Conservation (phyloP, 1,140 invertebrate genomes). For the Apis laboriosa region DNA sequence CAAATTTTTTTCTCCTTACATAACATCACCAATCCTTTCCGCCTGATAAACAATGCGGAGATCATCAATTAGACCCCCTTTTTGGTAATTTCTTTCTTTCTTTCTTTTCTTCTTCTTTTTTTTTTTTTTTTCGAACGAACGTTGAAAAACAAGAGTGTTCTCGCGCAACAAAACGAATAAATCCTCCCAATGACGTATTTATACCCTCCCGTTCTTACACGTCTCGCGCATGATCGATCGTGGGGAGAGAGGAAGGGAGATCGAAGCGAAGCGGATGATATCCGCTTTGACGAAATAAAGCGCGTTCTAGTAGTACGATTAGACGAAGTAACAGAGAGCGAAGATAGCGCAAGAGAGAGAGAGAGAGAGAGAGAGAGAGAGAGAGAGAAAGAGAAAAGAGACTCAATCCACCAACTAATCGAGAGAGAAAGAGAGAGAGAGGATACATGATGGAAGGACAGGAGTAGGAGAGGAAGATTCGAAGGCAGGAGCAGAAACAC, state of each 20-base stretch:
- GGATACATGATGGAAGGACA: conserved; percentile 9
- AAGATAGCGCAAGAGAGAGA: conserved; percentile 7
- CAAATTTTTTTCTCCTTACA: too few relatives aligned
- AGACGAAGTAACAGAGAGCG: conserved; percentile 41
- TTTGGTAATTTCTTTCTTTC: too few relatives aligned
- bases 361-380: conserved; percentile 17
- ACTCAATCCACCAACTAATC: neutral
- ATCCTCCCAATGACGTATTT: neutral
- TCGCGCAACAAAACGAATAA: neutral
- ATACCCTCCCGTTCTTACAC: neutral
- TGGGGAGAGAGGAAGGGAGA: conserved; percentile 2
- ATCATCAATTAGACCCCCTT: too few relatives aligned
- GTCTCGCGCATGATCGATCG: conserved; percentile 52
- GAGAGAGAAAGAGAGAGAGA: neutral
- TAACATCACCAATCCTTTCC: too few relatives aligned
- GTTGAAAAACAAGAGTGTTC: neutral
- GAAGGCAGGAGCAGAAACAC: conserved; percentile 24
- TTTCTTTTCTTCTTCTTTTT: too few relatives aligned
- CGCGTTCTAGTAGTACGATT: conserved; percentile 45
- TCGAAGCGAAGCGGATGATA: conserved; percentile 39
- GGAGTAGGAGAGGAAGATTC: conserved; percentile 1
- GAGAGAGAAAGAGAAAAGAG: too few relatives aligned
- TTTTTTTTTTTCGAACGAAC: too few relatives aligned
- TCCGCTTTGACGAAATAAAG: conserved; percentile 57
- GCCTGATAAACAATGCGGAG: too few relatives aligned